Percentiles rank a stretch among this genome's conserved stretches.
Evolutionary conservation across 2,888 invertebrate genomes (phyloP).

Genomic region (Sarcophaga caerulescens): DNA sequence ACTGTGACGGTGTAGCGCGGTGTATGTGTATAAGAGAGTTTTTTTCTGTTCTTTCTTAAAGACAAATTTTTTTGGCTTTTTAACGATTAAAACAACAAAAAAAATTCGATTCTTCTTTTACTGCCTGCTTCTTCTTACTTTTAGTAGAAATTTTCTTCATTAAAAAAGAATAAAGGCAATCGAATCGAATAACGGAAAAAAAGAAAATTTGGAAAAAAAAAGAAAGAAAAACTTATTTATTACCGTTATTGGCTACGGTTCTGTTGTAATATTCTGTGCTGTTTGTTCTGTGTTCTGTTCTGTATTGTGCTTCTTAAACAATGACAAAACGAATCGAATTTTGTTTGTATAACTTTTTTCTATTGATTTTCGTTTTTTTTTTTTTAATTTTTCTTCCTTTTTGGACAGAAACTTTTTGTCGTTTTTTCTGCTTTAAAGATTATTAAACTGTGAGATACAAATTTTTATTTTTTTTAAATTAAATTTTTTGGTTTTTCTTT

Average conservation of each 20-base stretch:
- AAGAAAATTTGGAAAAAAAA: background rate
- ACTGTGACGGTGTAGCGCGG: background rate
- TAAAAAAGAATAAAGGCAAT: slow-evolving; percentile 1
- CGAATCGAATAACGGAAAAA: background rate
- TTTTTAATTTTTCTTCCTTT: slow-evolving; percentile 35
- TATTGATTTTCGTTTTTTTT: slow-evolving; percentile 65
- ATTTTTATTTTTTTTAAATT: background rate
- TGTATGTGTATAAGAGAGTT: slow-evolving; percentile 6
- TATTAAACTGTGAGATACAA: background rate
- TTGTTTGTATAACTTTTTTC: slow-evolving; percentile 61
- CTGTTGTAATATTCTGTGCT: background rate
- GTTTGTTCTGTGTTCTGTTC: no score
- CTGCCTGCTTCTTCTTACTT: slow-evolving; percentile 2
- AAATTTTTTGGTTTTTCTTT: no score
- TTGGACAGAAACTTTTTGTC: background rate
- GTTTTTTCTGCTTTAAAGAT: background rate
- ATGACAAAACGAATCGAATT: slow-evolving; percentile 71
- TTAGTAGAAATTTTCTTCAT: background rate
- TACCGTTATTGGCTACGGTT: slow-evolving; percentile 69
- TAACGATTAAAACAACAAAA: slow-evolving; percentile 24
- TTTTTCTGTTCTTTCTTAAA: slow-evolving; percentile 31
- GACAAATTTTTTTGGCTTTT: slow-evolving; percentile 3
- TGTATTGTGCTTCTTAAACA: slow-evolving; percentile 15
- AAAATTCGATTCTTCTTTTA: background rate
- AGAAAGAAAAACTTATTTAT: slow-evolving; percentile 34